Conservation (phyloP, 2,888 invertebrate species). For the Drosophila maculinotata region DNA sequence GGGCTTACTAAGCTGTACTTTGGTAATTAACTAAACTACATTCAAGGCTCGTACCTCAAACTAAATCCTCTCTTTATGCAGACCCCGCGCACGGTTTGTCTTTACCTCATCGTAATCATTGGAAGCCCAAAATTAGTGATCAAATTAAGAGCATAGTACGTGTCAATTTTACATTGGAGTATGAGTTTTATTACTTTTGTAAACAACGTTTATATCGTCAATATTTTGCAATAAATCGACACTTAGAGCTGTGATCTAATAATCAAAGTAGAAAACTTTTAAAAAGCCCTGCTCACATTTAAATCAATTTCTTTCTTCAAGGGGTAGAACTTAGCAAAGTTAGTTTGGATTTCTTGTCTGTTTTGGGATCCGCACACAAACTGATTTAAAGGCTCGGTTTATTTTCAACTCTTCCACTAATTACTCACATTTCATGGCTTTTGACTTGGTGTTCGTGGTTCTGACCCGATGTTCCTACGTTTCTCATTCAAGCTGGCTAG, state of each 20-base stretch:
- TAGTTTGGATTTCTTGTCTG: neutral
- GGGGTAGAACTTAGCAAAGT: no score
- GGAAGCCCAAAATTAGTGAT: conserved; percentile 70
- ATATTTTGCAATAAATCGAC: conserved; percentile 86
- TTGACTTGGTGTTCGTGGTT: neutral
- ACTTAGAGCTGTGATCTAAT: conserved; percentile 30
- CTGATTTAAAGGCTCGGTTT: neutral
- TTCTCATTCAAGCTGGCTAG: conserved; percentile 62
- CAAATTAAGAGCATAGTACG: conserved; percentile 87
- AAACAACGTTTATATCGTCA: conserved; percentile 92
- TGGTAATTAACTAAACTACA: conserved; percentile 86
- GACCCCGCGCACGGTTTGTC: conserved; percentile 42
- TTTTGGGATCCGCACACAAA: neutral
- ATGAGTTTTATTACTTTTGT: conserved; percentile 95
- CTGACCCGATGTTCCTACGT: conserved; percentile 18
- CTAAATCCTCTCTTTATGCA: conserved; percentile 1
- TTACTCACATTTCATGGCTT: conserved; percentile 27
- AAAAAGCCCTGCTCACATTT: no score
- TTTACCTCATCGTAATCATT: conserved; percentile 51
- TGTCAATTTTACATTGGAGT: conserved; percentile 93
- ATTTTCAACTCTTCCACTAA: conserved; percentile 41
- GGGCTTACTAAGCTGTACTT: conserved; percentile 91
- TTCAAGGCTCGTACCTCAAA: neutral
- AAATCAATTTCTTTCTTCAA: no score
- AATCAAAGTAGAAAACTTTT: no score